Evolutionary conservation across 2,797 vertebrate species (phyloP).

Genomic region (Podarcis siculus): DNA sequence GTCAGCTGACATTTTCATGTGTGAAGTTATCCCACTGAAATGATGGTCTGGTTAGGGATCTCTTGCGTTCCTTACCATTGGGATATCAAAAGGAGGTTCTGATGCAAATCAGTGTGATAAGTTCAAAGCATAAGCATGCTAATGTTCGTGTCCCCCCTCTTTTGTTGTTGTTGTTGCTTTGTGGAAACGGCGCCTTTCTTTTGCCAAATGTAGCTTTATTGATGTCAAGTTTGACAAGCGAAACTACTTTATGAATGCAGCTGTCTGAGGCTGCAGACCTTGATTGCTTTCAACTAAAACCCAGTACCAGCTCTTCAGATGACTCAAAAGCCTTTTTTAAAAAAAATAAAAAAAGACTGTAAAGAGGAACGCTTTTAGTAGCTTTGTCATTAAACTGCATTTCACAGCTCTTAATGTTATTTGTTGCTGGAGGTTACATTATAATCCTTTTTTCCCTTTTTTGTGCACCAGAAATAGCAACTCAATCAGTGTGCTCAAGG

Average conservation of each 20-base stretch:
- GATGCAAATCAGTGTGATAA: constrained; percentile 63
- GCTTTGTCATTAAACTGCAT: constrained; percentile 32
- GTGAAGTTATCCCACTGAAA: constrained; percentile 8
- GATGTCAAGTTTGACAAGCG: constrained; percentile 55
- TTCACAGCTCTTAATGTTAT: constrained; percentile 54
- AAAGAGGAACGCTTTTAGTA: constrained; percentile 41
- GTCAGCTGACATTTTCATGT: constrained; percentile 40
- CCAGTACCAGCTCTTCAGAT: constrained; percentile 5
- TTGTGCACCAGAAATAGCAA: constrained; percentile 65
- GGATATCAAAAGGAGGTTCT: constrained; percentile 52
- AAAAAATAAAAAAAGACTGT: too few species aligned
- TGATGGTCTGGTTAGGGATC: constrained; percentile 24
- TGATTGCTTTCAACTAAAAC: constrained; percentile 46
- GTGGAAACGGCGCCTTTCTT: constrained; percentile 24
- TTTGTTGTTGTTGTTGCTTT: background rate
- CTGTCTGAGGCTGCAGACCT: constrained; percentile 19
- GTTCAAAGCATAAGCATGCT: constrained; percentile 59
- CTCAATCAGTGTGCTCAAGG: constrained; percentile 66
- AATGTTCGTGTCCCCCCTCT: background rate
- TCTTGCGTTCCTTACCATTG: constrained; percentile 20
- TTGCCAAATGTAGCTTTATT: constrained; percentile 55
- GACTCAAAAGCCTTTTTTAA: constrained; percentile 24
- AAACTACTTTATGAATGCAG: constrained; percentile 53
- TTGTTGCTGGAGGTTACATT: constrained; percentile 57
- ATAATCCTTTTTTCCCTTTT: constrained; percentile 54